Evolutionary conservation across 1,140 invertebrate species (phyloP), one percentile per base, ranked within the genome.

Genomic region (Asobara japonica): DNA sequence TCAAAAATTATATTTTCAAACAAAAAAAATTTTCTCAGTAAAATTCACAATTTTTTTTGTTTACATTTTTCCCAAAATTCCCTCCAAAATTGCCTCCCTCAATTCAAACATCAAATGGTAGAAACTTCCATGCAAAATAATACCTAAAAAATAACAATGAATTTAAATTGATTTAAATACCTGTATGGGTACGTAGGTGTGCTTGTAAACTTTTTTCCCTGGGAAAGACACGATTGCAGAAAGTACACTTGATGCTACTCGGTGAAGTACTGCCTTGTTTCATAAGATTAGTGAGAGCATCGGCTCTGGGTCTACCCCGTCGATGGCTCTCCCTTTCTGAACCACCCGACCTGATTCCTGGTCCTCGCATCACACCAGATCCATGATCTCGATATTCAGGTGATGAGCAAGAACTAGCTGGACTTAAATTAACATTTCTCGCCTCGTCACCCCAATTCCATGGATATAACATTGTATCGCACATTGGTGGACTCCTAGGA

Each of bases 131-230:
- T n/a, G n/a, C n/a, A n/a, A n/a, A n/a, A n/a, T n/a, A n/a, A n/a
- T n/a, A n/a, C n/a, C n/a, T n/a, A n/a, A n/a, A n/a, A n/a, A n/a
- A n/a, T n/a, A n/a, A n/a, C n/a, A n/a, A n/a, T n/a, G n/a, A n/a
- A n/a, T n/a, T n/a, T n/a, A n/a, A n/a, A n/a, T n/a, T n/a, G n/a
- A n/a, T n/a, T n/a, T n/a, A n/a, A n/a, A 79, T 86, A 93, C 93
- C 94, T 80, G 94, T 95, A 78, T 95, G 94, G 1, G 93, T 95
- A 76, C 94, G 88, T 29, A 94, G 82, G 82, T 95, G 94, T n/a
- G 94, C 94, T 83, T 94, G 93, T 0, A 95, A 85, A 13, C 92
- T 94, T 84, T 95, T 95, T 81, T 94, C 93, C 74, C 94, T 84
- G 6, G 94, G 94, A 82, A 95, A 95, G 8, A 94, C 93, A 65